Evolutionary conservation across 2,888 invertebrate species (phyloP).

Genomic region (Linyphia triangularis): DNA sequence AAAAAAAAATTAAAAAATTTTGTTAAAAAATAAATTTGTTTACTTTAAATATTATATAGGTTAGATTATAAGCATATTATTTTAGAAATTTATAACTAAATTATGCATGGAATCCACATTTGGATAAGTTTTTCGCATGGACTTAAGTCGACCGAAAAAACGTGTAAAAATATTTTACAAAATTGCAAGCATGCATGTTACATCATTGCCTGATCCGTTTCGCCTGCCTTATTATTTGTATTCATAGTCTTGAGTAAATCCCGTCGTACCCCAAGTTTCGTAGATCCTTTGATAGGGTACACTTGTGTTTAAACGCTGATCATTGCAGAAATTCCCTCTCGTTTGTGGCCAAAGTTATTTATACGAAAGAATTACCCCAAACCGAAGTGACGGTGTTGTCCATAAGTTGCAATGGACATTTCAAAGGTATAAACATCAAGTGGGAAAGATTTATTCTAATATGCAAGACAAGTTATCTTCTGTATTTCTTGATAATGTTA

Average conservation of each 20-base stretch:
- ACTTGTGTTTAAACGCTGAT: conserved; percentile 61
- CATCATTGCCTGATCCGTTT: neutral
- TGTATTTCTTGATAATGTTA: conserved; percentile 63
- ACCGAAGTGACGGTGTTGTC: conserved; percentile 59
- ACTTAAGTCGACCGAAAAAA: neutral
- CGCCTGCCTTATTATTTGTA: neutral
- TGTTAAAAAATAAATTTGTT: no score
- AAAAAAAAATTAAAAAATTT: no score
- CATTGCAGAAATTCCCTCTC: conserved; percentile 64
- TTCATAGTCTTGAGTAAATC: neutral
- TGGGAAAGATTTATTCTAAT: conserved; percentile 73
- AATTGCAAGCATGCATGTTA: conserved; percentile 10
- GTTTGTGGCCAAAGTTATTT: conserved; percentile 59
- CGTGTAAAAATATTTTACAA: neutral
- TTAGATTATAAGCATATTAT: no score
- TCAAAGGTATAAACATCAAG: conserved; percentile 70
- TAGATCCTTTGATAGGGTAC: conserved; percentile 39
- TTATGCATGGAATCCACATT: conserved; percentile 2
- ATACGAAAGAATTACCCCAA: conserved; percentile 34
- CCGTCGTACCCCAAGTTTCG: conserved; percentile 19
- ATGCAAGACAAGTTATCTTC: conserved; percentile 72
- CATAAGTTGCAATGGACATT: conserved; percentile 74
- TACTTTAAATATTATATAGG: no score
- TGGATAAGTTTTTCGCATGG: neutral
- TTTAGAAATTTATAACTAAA: neutral